phyloP scores from a whole-genome alignment of 2,888 invertebrate species.

The Germaria angustata region DNA sequence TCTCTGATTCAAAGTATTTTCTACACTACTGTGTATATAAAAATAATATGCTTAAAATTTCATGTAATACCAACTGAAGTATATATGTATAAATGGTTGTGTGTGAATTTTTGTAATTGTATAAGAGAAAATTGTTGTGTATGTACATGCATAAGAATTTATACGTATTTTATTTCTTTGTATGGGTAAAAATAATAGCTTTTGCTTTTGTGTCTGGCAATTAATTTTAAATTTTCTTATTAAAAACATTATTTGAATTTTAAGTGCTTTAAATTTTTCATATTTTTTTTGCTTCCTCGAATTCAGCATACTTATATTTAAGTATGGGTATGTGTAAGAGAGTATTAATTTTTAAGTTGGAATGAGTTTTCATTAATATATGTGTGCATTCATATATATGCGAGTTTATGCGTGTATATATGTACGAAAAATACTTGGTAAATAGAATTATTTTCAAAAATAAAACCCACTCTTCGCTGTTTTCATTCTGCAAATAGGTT shows the following conservation, averaged over 20 bases:
- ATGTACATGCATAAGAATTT: not conserved
- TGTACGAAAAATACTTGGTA: not conserved
- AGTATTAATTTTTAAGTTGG: constrained; percentile 55
- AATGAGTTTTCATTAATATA: constrained; percentile 64
- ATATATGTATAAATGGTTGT: not conserved
- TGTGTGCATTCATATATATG: constrained; percentile 58
- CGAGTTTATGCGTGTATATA: not conserved
- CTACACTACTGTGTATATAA: constrained; percentile 7
- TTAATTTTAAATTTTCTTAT: constrained; percentile 76
- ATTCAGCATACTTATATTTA: not conserved
- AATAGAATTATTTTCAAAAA: constrained; percentile 38
- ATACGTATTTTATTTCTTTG: constrained; percentile 18
- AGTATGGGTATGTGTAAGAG: not conserved
- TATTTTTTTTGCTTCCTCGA: constrained; percentile 8
- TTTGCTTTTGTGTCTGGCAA: constrained; percentile 76
- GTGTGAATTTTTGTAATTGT: not conserved
- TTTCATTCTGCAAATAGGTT: constrained; percentile 7
- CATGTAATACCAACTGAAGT: constrained; percentile 5
- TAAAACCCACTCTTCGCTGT: constrained; percentile 2
- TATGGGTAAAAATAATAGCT: constrained; percentile 60
- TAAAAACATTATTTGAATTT: constrained; percentile 69
- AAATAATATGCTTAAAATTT: constrained; percentile 34
- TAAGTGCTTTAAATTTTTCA: constrained; percentile 70
- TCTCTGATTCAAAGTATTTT: too few relatives aligned
- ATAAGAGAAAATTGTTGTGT: not conserved